phyloP scores from a whole-genome alignment of 2,113 vertebrate genomes.

The Burhinus oedicnemus region DNA sequence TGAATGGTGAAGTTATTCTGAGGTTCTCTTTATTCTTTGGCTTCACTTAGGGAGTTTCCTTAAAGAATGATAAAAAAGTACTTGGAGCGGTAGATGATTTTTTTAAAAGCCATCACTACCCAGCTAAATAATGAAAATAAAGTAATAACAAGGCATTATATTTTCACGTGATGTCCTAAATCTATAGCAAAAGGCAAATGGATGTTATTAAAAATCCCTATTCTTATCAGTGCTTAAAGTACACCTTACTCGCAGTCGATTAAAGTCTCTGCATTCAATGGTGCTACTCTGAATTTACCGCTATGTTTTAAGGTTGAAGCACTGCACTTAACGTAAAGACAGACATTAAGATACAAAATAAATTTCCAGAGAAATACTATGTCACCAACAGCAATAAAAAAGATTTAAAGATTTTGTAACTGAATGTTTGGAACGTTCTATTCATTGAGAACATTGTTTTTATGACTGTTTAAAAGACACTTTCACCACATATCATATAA shows the following conservation, averaged over 20 bases:
- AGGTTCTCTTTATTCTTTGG: not conserved
- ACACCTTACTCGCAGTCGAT: not conserved
- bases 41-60: not conserved
- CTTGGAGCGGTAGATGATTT: not conserved
- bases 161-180: not conserved
- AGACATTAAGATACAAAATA: not conserved
- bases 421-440: not conserved
- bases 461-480: slow-evolving; percentile 20
- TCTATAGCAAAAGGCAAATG: not conserved
- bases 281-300: not conserved
- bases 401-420: not conserved
- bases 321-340: not conserved
- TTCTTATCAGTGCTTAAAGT: not conserved
- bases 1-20: not conserved
- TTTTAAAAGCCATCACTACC: not conserved
- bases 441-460: not conserved
- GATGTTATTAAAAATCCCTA: not conserved
- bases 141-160: not conserved
- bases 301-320: not conserved
- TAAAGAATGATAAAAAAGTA: not conserved
- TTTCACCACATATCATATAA: not conserved
- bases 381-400: slow-evolving; percentile 7
- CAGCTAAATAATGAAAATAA: not conserved
- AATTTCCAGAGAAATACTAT: slow-evolving; percentile 17
- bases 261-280: not conserved